phyloP scores from a whole-genome alignment of 2,113 vertebrate species.

The Sinocyclocheilus anshuiensis region DNA sequence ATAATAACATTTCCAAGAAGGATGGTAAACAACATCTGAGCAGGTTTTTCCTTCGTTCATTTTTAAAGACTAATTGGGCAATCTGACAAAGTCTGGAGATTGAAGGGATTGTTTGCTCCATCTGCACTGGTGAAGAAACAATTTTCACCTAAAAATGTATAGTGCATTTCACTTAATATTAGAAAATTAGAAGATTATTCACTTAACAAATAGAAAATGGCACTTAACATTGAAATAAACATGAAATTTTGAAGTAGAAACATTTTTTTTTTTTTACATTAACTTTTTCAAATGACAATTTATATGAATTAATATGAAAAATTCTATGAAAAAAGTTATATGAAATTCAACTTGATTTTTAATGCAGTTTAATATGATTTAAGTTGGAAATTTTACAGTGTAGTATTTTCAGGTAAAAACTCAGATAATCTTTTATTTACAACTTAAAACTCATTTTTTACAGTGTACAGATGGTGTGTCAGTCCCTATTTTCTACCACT shows the following conservation, averaged over 20 bases:
- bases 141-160: not conserved
- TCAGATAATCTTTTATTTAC: too few species aligned
- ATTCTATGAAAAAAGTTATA: too few species aligned
- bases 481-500: not conserved
- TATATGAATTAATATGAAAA: too few species aligned
- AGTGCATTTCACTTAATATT: not conserved
- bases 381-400: not conserved
- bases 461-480: not conserved
- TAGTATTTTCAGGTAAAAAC: not conserved
- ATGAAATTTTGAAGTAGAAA: not conserved
- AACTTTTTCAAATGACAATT: too few species aligned
- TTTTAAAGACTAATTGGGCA: not conserved
- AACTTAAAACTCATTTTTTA: too few species aligned
- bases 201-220: not conserved
- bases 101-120: not conserved
- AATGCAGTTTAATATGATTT: too few species aligned
- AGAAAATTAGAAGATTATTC: not conserved
- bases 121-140: not conserved
- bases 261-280: too few species aligned
- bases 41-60: not conserved
- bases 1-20: slow-evolving; percentile 4
- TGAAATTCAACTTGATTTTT: too few species aligned
- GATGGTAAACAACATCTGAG: slow-evolving; percentile 12
- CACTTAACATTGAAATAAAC: not conserved
- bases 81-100: not conserved